Evolutionary conservation across 2,888 invertebrate genomes (phyloP), one percentile per base, ranked within the genome.

Genomic region (Smittia sp.): DNA sequence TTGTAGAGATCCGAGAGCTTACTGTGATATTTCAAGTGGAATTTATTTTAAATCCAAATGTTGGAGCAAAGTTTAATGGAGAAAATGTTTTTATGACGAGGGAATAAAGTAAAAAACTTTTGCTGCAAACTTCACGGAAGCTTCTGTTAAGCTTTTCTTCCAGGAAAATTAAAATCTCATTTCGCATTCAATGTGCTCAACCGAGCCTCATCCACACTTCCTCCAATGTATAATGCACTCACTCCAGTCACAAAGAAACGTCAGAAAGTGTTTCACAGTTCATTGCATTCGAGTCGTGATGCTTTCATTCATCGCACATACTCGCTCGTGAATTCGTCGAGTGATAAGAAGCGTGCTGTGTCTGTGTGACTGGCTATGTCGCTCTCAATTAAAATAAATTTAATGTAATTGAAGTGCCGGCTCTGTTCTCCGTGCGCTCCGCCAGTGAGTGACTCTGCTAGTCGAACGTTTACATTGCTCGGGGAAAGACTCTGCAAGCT

Each of bases 311-410:
- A 15, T 46, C 46, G 46, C 46, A 46, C 58, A 58, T n/a, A 58
- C n/a, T 58, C 11, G 22, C 18, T n/a, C 4, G 52, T 11, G 52
- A n/a, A 52, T 52, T 52, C 15, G 15, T 52, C 1, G 58, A 13
- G 58, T 72, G 72, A 72, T 72, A 72, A 72, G 39, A 72, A 62
- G 32, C 62, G n/a, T 39, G 39, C 24, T 62, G 70, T 70, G 52
- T 58, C 18, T 58, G 22, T 58, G 22, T 58, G 2, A 3, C 58
- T 58, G n/a, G 58, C 58, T 9, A 58, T 22, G 58, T 58, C 58
- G 18, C 72, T 58, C 62, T 62, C 25, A 58, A 70, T 58, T 70
- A 52, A 70, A 70, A 54, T 70, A 18, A 72, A 72, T 72, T 72
- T 32, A 72, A 72, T 72, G 32, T 39, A 72, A 72, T 72, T 72